Evolutionary conservation across 1,140 invertebrate species (phyloP).

Genomic region (Mamestra configurata): DNA sequence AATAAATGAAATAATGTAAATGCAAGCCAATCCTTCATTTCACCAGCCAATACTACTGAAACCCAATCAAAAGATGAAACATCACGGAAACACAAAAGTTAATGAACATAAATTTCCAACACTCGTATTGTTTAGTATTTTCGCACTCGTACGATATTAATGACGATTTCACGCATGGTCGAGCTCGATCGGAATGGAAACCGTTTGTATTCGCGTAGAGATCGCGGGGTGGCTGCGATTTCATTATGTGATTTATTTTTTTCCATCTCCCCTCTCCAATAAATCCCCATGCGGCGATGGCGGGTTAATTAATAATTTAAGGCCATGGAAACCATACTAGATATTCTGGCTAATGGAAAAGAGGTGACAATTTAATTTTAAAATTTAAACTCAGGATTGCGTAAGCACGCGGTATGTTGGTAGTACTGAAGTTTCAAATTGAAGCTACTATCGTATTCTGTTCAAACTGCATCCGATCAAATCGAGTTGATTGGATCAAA

Average conservation of each 20-base stretch:
- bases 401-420: conserved; percentile 4
- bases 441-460: conserved; percentile 33
- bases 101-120: conserved; percentile 1
- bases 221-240: conserved; percentile 74
- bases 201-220: conserved; percentile 71
- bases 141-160: conserved; percentile 70
- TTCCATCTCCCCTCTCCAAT: conserved; percentile 79
- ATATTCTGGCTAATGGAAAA: conserved; percentile 64
- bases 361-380: conserved; percentile 65
- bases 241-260: conserved; percentile 84
- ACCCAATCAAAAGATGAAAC: not conserved
- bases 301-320: conserved; percentile 86
- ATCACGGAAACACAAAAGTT: not conserved
- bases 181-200: conserved; percentile 65
- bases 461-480: conserved; percentile 25
- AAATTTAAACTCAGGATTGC: conserved; percentile 17
- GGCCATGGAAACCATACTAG: conserved; percentile 52
- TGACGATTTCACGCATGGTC: conserved; percentile 76
- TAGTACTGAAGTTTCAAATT: conserved; percentile 25
- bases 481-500: conserved; percentile 26
- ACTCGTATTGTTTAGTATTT: conserved; percentile 56
- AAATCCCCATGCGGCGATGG: conserved; percentile 73
- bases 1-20: too few relatives aligned
- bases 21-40: too few relatives aligned
- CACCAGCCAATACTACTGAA: not conserved